Conservation (phyloP, 1,140 invertebrate species). For the Lerema accius region DNA sequence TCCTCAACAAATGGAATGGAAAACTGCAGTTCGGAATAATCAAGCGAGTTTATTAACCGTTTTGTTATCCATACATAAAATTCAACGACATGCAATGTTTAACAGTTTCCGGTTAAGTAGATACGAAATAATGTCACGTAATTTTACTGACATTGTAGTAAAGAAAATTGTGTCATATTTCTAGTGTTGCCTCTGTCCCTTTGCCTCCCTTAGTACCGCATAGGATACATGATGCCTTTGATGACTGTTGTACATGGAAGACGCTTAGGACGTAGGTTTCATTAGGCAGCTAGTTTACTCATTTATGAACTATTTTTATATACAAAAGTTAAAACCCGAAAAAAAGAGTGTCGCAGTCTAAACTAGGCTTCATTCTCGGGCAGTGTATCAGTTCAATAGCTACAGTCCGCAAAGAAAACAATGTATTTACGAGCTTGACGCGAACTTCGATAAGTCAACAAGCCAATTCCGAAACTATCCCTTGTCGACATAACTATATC, state of each 20-base stretch:
- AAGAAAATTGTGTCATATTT: too few relatives aligned
- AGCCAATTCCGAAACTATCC: conserved; percentile 17
- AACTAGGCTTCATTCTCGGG: neutral
- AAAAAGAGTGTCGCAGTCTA: too few relatives aligned
- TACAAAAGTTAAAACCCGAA: too few relatives aligned
- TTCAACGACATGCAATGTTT: neutral
- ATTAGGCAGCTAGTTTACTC: too few relatives aligned
- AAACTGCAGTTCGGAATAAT: conserved; percentile 36
- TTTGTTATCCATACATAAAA: neutral
- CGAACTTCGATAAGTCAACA: conserved; percentile 30
- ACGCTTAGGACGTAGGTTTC: too few relatives aligned
- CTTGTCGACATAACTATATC: conserved; percentile 13
- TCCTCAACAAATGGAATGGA: conserved; percentile 27
- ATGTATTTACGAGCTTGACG: conserved; percentile 17
- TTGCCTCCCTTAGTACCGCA: too few relatives aligned
- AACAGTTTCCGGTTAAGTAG: neutral
- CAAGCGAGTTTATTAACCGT: conserved; percentile 30
- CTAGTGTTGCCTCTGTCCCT: too few relatives aligned
- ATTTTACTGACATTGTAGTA: too few relatives aligned
- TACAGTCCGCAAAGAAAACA: conserved; percentile 27
- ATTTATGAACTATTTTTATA: too few relatives aligned
- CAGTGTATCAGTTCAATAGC: conserved; percentile 4
- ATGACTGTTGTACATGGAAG: too few relatives aligned
- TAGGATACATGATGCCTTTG: too few relatives aligned
- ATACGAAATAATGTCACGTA: too few relatives aligned